Conservation (phyloP, 2,888 invertebrate species). For the Melanchra persicariae region DNA sequence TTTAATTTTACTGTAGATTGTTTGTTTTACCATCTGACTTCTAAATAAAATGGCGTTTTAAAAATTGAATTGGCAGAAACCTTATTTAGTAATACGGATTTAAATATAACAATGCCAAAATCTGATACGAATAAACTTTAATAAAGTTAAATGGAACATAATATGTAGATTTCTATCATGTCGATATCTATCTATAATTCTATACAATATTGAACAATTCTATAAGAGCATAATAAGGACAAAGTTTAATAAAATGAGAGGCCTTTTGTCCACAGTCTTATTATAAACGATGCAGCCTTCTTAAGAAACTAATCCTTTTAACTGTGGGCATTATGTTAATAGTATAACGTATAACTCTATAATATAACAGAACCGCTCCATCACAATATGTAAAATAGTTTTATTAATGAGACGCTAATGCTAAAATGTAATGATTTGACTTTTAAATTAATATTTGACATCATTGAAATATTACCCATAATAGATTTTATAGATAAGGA, state of each 20-base stretch:
- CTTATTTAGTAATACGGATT: constrained; percentile 23
- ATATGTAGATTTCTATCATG: constrained; percentile 32
- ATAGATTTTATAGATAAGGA: constrained; percentile 35
- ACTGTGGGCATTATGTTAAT: constrained; percentile 53
- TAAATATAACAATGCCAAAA: constrained; percentile 18
- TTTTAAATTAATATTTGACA: constrained; percentile 46
- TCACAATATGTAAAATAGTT: constrained; percentile 53
- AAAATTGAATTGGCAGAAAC: not conserved
- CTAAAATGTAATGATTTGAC: constrained; percentile 36
- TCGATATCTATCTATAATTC: constrained; percentile 26
- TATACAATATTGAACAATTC: constrained; percentile 19
- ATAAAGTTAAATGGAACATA: constrained; percentile 24
- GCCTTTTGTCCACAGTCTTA: constrained; percentile 37
- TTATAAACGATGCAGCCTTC: constrained; percentile 37
- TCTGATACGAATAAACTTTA: constrained; percentile 11
- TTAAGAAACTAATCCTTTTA: constrained; percentile 51
- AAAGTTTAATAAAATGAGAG: constrained; percentile 32
- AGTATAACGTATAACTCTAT: constrained; percentile 23
- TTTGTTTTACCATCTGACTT: not conserved
- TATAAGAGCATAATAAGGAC: constrained; percentile 23
- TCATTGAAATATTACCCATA: constrained; percentile 38
- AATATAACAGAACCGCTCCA: constrained; percentile 44
- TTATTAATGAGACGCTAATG: constrained; percentile 50
- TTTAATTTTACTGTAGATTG: too few relatives aligned
- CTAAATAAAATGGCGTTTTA: not conserved